Conservation (phyloP, 2,113 vertebrate genomes). For the Coreoperca whiteheadi region DNA sequence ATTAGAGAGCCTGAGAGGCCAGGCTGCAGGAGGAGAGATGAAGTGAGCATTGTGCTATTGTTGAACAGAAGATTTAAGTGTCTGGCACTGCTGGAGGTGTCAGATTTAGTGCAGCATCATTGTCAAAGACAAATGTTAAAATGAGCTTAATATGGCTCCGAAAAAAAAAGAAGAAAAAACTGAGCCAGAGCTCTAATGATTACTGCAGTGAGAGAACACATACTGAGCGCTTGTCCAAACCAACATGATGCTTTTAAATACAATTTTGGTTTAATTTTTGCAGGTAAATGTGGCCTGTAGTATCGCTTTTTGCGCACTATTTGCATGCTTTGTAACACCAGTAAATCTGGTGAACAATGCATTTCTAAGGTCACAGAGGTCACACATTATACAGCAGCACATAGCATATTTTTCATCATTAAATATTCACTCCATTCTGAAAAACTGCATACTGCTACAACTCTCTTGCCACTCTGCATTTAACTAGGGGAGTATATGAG, state of each 20-base stretch:
- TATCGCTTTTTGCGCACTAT: neutral
- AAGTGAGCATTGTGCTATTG: slow-evolving; percentile 59
- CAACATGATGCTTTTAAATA: neutral
- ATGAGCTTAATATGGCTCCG: slow-evolving; percentile 68
- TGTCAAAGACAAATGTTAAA: slow-evolving; percentile 71
- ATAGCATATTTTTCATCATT: slow-evolving; percentile 41
- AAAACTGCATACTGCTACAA: slow-evolving; percentile 55
- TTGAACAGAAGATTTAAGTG: slow-evolving; percentile 70
- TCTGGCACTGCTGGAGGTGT: slow-evolving; percentile 66
- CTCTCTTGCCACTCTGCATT: slow-evolving; percentile 54
- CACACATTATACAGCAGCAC: slow-evolving; percentile 9
- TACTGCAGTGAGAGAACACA: slow-evolving; percentile 17
- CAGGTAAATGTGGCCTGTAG: slow-evolving; percentile 12
- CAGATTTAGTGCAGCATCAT: slow-evolving; percentile 63
- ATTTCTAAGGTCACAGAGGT: slow-evolving; percentile 27
- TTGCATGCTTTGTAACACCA: slow-evolving; percentile 14
- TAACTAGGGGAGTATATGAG: slow-evolving; percentile 66
- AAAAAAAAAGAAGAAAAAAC: slow-evolving; percentile 11
- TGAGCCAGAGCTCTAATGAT: slow-evolving; percentile 2
- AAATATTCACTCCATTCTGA: slow-evolving; percentile 34
- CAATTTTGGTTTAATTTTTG: slow-evolving; percentile 6
- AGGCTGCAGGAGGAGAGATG: slow-evolving; percentile 52
- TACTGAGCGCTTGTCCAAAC: neutral
- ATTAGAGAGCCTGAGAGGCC: slow-evolving; percentile 47
- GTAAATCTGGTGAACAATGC: neutral